These are phyloP conservation scores for Callimorpha dominula DNA, from an alignment of 2,888 invertebrate species.

Conservation along the genomic window DNA sequence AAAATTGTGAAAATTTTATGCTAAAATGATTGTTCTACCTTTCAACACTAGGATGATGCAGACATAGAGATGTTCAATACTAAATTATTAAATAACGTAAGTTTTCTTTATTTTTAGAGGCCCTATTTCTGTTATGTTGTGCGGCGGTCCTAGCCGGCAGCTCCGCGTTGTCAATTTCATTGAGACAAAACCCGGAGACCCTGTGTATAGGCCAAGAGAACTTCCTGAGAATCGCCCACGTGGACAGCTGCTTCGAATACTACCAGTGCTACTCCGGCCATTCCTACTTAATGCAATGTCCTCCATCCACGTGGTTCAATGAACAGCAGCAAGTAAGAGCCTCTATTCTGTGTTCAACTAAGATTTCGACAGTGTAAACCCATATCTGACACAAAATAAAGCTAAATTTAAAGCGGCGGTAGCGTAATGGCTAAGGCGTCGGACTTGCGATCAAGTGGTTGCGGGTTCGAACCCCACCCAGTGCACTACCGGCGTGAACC, in stretches of 20 bases:
- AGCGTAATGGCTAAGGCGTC: too few relatives aligned
- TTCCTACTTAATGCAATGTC: constrained; percentile 80
- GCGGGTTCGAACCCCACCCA: too few relatives aligned
- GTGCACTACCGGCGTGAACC: too few relatives aligned
- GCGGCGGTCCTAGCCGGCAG: constrained; percentile 67
- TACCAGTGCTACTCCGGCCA: constrained; percentile 80
- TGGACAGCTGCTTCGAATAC: constrained; percentile 74
- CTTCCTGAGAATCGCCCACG: constrained; percentile 78
- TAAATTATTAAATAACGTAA: neutral
- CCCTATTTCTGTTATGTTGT: constrained; percentile 62
- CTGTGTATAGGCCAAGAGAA: constrained; percentile 81
- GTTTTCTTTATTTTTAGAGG: constrained; percentile 52
- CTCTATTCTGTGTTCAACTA: too few relatives aligned
- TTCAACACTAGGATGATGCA: neutral
- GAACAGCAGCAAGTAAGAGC: constrained; percentile 74
- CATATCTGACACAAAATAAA: neutral
- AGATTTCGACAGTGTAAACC: neutral
- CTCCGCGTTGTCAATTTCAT: constrained; percentile 76
- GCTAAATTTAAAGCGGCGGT: neutral
- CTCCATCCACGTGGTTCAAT: constrained; percentile 78
- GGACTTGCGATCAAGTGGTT: too few relatives aligned
- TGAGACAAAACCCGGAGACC: constrained; percentile 82
- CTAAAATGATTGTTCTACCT: too few relatives aligned
- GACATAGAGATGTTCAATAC: too few relatives aligned
- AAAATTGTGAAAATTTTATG: too few relatives aligned